A percentile compares a stretch with the other conserved stretches of the same genome.
phyloP scores from a whole-genome alignment of 2,888 invertebrate genomes.

The Hylaea fasciaria region DNA sequence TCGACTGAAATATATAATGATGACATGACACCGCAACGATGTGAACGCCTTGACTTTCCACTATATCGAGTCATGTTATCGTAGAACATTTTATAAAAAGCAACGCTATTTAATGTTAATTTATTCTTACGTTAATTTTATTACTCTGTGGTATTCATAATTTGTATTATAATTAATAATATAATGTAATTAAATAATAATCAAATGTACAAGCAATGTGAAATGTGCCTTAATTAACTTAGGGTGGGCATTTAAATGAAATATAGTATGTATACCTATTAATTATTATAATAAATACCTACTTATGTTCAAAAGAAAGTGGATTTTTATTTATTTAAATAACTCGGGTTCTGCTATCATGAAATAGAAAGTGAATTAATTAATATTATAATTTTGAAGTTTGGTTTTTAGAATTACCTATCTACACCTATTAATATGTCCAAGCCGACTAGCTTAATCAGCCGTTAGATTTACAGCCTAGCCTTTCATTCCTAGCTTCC shows the following conservation, averaged over 20 bases:
- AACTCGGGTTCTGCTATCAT: not conserved
- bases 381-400: too few relatives aligned
- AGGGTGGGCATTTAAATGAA: slow-evolving; percentile 8
- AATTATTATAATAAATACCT: slow-evolving; percentile 2
- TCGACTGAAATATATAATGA: too few relatives aligned
- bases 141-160: slow-evolving; percentile 18
- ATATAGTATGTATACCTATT: not conserved
- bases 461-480: too few relatives aligned
- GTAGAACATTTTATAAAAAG: too few relatives aligned
- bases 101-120: too few relatives aligned
- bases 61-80: too few relatives aligned
- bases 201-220: slow-evolving; percentile 21
- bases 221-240: slow-evolving; percentile 15
- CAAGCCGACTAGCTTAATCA: too few relatives aligned
- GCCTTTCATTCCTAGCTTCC: too few relatives aligned
- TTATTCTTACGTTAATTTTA: not conserved
- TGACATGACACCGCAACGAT: too few relatives aligned
- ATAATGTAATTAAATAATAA: slow-evolving; percentile 5
- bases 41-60: too few relatives aligned
- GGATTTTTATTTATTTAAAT: slow-evolving; percentile 5
- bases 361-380: not conserved
- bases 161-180: slow-evolving; percentile 11
- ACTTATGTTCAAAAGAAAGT: slow-evolving; percentile 9
- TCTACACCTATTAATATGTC: too few relatives aligned
- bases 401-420: too few relatives aligned